These are phyloP conservation scores for Macrochelys suwanniensis DNA, from an alignment of 2,797 vertebrate genomes.

Conservation along the genomic window DNA sequence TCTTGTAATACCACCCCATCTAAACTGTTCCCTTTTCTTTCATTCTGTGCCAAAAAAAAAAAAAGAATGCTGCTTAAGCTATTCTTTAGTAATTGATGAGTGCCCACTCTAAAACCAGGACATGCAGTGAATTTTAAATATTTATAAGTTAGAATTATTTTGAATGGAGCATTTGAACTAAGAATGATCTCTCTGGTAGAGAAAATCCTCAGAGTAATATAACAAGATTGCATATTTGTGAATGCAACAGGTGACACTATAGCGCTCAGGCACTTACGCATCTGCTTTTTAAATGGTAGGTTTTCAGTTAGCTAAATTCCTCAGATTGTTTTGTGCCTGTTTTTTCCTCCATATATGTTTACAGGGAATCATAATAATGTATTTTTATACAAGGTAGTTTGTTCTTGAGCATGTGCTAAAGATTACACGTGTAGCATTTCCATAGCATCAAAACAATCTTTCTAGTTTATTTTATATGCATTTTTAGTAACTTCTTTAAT, in stretches of 20 bases:
- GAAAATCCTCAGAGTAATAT: neutral
- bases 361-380: neutral
- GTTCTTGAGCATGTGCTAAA: neutral
- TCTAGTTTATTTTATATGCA: neutral
- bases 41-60: slow-evolving; percentile 4
- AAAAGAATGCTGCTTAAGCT: neutral
- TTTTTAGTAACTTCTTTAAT: neutral
- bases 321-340: neutral
- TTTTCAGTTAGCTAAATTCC: neutral
- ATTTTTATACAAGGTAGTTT: neutral
- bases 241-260: neutral
- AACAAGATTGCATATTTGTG: neutral
- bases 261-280: neutral
- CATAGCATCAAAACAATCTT: neutral
- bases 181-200: neutral
- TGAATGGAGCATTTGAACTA: neutral
- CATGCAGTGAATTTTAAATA: neutral
- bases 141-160: slow-evolving; percentile 36
- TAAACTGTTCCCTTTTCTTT: neutral
- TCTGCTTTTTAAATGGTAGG: slow-evolving; percentile 1
- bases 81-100: neutral
- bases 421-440: neutral
- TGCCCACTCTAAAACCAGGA: neutral
- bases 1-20: neutral
- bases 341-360: neutral